Evolutionary conservation across 2,797 vertebrate genomes (phyloP).

Genomic region (Natrix natrix): DNA sequence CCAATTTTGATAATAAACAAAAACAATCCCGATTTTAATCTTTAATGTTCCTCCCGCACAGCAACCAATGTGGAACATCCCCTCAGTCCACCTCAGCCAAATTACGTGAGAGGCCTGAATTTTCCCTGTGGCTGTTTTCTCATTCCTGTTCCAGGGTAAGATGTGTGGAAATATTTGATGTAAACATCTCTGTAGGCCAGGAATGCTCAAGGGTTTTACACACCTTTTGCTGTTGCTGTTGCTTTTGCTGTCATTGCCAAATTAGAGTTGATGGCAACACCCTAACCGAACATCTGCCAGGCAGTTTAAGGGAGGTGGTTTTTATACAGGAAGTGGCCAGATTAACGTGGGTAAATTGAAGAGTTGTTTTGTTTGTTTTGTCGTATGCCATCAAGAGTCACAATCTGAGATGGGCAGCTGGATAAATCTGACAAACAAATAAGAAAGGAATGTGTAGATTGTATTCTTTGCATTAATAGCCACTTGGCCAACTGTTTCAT

Average conservation of each 20-base stretch:
- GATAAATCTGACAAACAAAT: neutral
- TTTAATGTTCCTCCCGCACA: slow-evolving; percentile 57
- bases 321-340: neutral
- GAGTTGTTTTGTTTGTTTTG: neutral
- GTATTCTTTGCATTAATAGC: neutral
- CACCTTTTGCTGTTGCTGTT: neutral
- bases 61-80: slow-evolving; percentile 84
- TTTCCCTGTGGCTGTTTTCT: slow-evolving; percentile 91
- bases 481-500: neutral
- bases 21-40: neutral
- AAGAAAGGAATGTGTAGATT: neutral
- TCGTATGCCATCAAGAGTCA: neutral
- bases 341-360: neutral
- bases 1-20: neutral
- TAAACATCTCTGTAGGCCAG: no score
- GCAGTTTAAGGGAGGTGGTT: neutral
- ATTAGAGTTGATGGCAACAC: neutral
- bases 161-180: neutral
- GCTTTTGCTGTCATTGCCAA: neutral
- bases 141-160: slow-evolving; percentile 88
- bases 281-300: neutral
- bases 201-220: neutral
- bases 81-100: slow-evolving; percentile 78
- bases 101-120: slow-evolving; percentile 88
- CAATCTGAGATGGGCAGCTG: neutral